A percentile compares a stretch with the other conserved stretches of the same genome.
phyloP scores from a whole-genome alignment of 2,113 vertebrate species.

The Speoplatyrhinus poulsoni region DNA sequence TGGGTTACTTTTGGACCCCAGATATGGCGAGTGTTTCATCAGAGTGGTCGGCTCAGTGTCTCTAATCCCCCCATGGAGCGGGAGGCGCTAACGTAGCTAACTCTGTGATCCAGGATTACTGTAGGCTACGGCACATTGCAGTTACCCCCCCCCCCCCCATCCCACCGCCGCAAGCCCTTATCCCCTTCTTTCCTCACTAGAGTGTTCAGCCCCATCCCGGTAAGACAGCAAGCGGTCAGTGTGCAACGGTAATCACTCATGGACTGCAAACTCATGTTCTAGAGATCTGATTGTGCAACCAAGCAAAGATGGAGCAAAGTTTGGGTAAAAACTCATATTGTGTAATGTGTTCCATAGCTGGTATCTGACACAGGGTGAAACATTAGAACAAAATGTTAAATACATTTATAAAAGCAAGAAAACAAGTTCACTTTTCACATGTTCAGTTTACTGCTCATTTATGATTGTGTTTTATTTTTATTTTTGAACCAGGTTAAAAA shows the following conservation, averaged over 20 bases:
- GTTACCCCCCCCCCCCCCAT: conserved; percentile 27
- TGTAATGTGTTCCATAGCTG: not conserved
- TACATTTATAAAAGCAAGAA: not conserved
- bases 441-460: too few species aligned
- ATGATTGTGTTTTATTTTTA: not conserved
- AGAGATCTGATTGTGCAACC: conserved; percentile 30
- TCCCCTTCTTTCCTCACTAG: conserved; percentile 22
- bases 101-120: conserved; percentile 71
- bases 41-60: conserved; percentile 56
- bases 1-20: conserved; percentile 42
- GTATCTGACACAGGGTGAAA: not conserved
- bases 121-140: conserved; percentile 35
- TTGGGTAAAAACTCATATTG: conserved; percentile 2
- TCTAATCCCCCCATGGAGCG: conserved; percentile 67
- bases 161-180: conserved; percentile 33
- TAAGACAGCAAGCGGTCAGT: conserved; percentile 36
- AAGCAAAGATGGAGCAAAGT: conserved; percentile 5
- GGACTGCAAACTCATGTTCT: conserved; percentile 28
- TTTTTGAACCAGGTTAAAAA: not conserved
- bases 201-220: conserved; percentile 26
- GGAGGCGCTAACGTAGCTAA: conserved; percentile 63
- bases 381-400: not conserved
- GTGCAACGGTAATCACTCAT: conserved; percentile 39
- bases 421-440: not conserved
- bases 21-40: conserved; percentile 59